phyloP scores from a whole-genome alignment of 2,113 vertebrate species.

The Triplophysa tibetana region DNA sequence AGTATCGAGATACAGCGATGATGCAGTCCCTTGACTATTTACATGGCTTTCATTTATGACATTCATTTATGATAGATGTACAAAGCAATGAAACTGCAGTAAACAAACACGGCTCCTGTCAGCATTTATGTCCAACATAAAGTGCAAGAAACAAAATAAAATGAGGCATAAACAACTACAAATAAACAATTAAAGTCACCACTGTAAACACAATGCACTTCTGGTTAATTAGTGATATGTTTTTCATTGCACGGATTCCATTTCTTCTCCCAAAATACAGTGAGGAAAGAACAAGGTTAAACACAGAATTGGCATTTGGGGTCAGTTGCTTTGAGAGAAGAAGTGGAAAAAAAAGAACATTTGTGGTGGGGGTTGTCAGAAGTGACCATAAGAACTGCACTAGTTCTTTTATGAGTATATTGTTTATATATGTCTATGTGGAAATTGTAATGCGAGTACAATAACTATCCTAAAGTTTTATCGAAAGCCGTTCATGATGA shows the following conservation, averaged over 20 bases:
- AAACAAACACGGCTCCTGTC: neutral
- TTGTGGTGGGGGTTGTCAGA: neutral
- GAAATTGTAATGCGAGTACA: neutral
- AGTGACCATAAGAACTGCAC: slow-evolving; percentile 1
- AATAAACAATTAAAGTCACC: neutral
- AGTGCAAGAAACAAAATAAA: neutral
- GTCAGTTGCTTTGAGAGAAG: slow-evolving; percentile 41
- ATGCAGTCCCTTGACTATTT: slow-evolving; percentile 14
- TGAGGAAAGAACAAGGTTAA: slow-evolving; percentile 33
- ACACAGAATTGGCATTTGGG: slow-evolving; percentile 43
- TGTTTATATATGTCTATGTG: no score
- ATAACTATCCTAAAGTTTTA: neutral
- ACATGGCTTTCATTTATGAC: slow-evolving; percentile 11
- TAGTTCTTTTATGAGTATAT: neutral
- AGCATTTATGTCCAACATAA: neutral
- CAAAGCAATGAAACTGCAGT: neutral
- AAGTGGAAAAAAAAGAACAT: slow-evolving; percentile 25
- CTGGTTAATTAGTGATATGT: slow-evolving; percentile 7
- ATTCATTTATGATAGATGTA: neutral
- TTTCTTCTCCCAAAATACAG: slow-evolving; percentile 18
- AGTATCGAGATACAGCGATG: neutral
- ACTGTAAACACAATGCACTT: slow-evolving; percentile 25
- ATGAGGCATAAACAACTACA: neutral
- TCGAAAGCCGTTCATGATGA: neutral
- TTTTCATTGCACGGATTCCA: neutral